These are phyloP conservation scores for Pseudeuparius sepicola DNA, from an alignment of 2,888 invertebrate genomes.

Conservation along the genomic window DNA sequence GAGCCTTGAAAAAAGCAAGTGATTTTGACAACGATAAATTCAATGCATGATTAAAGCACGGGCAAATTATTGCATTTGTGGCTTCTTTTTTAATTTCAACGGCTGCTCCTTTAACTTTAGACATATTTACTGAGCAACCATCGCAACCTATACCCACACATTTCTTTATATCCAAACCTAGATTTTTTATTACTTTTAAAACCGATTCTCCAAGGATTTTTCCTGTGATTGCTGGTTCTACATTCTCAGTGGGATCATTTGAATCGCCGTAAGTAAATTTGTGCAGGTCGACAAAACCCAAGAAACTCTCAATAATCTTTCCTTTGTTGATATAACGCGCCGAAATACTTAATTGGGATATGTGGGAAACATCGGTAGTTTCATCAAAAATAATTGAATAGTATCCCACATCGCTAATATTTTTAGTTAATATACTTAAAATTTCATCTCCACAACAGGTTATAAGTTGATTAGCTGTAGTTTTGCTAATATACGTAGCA, in stretches of 20 bases:
- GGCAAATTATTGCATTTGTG: slow-evolving; percentile 10
- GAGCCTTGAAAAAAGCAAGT: slow-evolving; percentile 7
- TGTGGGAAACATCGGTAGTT: slow-evolving; percentile 3
- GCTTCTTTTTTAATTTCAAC: slow-evolving; percentile 10
- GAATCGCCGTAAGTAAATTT: not conserved
- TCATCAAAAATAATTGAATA: slow-evolving; percentile 5
- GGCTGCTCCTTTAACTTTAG: slow-evolving; percentile 10
- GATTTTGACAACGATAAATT: slow-evolving; percentile 14
- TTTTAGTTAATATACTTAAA: slow-evolving; percentile 2
- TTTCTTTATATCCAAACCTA: slow-evolving; percentile 9
- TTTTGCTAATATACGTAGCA: slow-evolving; percentile 9
- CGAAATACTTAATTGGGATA: slow-evolving; percentile 4
- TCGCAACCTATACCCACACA: slow-evolving; percentile 13
- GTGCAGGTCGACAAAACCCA: slow-evolving; percentile 8
- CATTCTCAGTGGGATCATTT: not conserved
- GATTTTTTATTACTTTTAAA: slow-evolving; percentile 8
- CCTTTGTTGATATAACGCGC: not conserved
- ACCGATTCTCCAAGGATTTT: slow-evolving; percentile 9
- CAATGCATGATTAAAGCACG: slow-evolving; percentile 10
- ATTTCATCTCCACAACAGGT: slow-evolving; percentile 1
- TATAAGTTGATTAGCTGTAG: slow-evolving; percentile 5
- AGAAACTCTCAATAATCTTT: not conserved
- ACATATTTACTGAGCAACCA: slow-evolving; percentile 10
- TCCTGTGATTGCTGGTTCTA: slow-evolving; percentile 7
- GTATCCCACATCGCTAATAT: not conserved